Percentiles rank a stretch among this genome's conserved stretches.
These are phyloP conservation scores for Temnothorax rugatulus DNA, from an alignment of 2,888 invertebrate genomes.

Conservation along the genomic window DNA sequence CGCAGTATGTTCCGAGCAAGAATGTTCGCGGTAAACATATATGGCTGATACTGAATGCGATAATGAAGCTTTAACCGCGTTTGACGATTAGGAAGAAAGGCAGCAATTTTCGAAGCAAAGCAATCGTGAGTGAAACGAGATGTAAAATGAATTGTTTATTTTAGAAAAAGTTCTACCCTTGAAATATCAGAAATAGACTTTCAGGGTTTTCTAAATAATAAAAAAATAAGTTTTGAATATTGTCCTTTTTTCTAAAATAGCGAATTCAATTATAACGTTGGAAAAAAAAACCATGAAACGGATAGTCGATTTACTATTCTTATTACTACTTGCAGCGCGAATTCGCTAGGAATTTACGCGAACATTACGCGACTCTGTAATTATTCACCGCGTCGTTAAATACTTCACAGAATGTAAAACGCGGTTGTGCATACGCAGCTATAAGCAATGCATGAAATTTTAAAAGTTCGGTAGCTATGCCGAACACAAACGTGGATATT, in stretches of 20 bases:
- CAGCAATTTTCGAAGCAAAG: background rate
- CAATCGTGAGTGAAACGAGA: background rate
- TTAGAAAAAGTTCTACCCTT: background rate
- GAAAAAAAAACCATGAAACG: background rate
- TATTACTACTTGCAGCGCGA: background rate
- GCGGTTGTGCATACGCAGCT: background rate
- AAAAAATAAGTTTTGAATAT: background rate
- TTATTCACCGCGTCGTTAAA: slow-evolving; percentile 29
- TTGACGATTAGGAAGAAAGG: background rate
- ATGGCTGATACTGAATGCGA: background rate
- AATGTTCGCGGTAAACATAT: background rate
- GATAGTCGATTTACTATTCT: background rate
- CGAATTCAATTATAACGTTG: background rate
- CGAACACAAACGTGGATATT: background rate
- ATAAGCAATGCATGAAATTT: slow-evolving; percentile 17
- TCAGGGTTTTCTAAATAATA: background rate
- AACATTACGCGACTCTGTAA: background rate
- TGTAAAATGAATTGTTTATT: background rate
- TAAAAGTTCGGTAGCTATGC: background rate
- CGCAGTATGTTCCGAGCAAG: background rate
- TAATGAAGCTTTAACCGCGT: background rate
- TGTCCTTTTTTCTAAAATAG: background rate
- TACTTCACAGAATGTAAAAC: slow-evolving; percentile 17
- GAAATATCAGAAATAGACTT: background rate
- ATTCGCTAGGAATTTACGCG: slow-evolving; percentile 1